Conservation (phyloP, 2,113 vertebrate genomes). For the Heteronetta atricapilla region DNA sequence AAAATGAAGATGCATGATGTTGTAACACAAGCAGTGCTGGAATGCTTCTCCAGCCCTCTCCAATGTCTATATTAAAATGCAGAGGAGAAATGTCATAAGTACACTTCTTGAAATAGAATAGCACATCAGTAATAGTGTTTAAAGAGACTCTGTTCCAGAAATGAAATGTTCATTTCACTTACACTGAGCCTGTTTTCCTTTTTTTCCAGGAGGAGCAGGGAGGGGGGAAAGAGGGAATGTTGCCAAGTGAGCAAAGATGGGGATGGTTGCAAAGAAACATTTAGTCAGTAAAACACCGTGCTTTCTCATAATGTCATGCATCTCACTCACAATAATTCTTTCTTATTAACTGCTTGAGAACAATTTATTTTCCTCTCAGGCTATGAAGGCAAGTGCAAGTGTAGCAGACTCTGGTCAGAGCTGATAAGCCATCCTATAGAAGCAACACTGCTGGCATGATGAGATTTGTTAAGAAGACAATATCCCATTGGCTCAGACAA, state of each 20-base stretch:
- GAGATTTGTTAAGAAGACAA: slow-evolving; percentile 92
- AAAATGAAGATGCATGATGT: slow-evolving; percentile 37
- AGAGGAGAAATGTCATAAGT: slow-evolving; percentile 37
- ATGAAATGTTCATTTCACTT: slow-evolving; percentile 70
- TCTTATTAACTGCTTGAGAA: slow-evolving; percentile 94
- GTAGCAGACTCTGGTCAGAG: slow-evolving; percentile 86
- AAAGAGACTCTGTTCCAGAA: slow-evolving; percentile 47
- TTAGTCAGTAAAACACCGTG: slow-evolving; percentile 75
- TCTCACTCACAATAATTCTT: slow-evolving; percentile 89
- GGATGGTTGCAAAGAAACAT: slow-evolving; percentile 60
- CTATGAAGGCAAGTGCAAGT: slow-evolving; percentile 85
- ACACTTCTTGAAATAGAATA: slow-evolving; percentile 53
- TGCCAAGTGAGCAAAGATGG: slow-evolving; percentile 12
- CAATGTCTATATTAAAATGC: slow-evolving; percentile 32
- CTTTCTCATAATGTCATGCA: slow-evolving; percentile 83
- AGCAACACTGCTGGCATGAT: slow-evolving; percentile 83
- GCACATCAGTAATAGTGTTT: slow-evolving; percentile 32
- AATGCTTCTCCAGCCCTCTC: not conserved
- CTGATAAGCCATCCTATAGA: slow-evolving; percentile 90
- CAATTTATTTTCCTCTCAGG: slow-evolving; percentile 98
- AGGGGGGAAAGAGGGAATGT: not conserved
- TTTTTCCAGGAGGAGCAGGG: not conserved
- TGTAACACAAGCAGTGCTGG: not conserved
- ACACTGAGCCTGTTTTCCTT: slow-evolving; percentile 35
- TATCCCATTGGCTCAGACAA: slow-evolving; percentile 85